Evolutionary conservation across 2,797 vertebrate genomes (phyloP).

Genomic region (Scolopax rusticola): DNA sequence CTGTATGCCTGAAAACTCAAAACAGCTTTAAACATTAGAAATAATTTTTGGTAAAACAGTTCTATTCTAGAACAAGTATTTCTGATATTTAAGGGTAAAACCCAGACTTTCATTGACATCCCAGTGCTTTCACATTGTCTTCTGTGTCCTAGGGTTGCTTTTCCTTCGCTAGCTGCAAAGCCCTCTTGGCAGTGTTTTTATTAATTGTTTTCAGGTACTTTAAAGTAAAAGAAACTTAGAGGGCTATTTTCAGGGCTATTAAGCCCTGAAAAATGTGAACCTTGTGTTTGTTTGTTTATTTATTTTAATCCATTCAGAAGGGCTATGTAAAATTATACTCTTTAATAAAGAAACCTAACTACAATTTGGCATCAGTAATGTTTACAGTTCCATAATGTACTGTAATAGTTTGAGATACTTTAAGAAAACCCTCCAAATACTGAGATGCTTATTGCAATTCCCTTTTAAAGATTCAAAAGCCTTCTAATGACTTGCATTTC

Average conservation of each 20-base stretch:
- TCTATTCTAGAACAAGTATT: constrained; percentile 28
- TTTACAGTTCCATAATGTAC: constrained; percentile 21
- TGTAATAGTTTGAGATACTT: constrained; percentile 52
- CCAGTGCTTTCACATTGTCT: not conserved
- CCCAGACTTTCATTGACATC: not conserved
- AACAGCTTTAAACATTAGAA: constrained; percentile 40
- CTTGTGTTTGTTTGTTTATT: not conserved
- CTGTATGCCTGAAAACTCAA: constrained; percentile 40
- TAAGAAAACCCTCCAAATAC: constrained; percentile 79
- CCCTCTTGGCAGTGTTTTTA: not conserved
- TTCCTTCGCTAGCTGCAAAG: not conserved
- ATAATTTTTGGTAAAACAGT: not conserved
- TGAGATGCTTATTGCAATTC: constrained; percentile 79
- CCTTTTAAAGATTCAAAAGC: constrained; percentile 57
- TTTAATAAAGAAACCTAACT: constrained; percentile 41
- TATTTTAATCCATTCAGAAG: not conserved
- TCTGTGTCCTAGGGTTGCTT: not conserved
- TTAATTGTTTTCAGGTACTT: not conserved
- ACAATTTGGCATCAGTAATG: constrained; percentile 62
- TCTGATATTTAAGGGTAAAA: constrained; percentile 4
- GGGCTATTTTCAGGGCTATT: not conserved
- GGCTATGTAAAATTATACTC: constrained; percentile 30
- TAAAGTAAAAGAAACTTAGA: constrained; percentile 52
- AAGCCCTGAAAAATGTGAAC: constrained; percentile 11
- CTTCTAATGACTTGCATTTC: constrained; percentile 9